Evolutionary conservation across 2,113 vertebrate genomes (phyloP), one percentile per base, ranked within the genome.

Genomic region (Argyrosomus japonicus): DNA sequence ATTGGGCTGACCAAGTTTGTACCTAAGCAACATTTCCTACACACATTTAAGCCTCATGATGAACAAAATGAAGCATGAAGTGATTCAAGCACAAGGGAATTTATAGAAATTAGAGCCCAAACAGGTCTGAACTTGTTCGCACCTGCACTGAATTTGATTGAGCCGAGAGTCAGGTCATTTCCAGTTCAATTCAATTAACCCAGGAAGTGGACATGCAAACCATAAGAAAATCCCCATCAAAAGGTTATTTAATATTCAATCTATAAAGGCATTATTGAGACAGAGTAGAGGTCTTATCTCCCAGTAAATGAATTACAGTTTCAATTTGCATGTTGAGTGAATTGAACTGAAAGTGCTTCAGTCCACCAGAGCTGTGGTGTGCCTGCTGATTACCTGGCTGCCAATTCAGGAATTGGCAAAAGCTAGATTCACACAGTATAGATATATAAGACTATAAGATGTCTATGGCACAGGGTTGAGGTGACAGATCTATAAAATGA

Each of bases 301-400:
- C 56, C 67, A 47, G 79, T 93, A 91, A 93, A 91, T 91, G 89
- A 92, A 92, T 93, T 90, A 89, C 68, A 87, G 75, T 89, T 92
- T 89, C 84, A 92, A 91, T 93, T 93, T 93, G 91, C 92, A 93
- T 92, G 79, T 87, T 84, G 87, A 92, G 91, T 89, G 92, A 92
- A 88, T 75, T 84, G 81, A 88, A 84, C 73, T 77, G 67, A 90
- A 88, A 88, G 77, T 76, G 80, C 80, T 58, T 89, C 72, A 79
- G 40, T 76, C 86, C 90, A 85, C 63, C 68, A 84, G 72, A 58
- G 75, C 77, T 77, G 82, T 60, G 62, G 76, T 68, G 82, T 74
- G 77, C 54, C 67, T 57, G 50, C 75, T 83, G 87, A 89, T 89
- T 82, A 86, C 82, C 62, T 88, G 78, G 23, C 75, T 84, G 87